These are phyloP conservation scores for Agrypnus murinus DNA, from an alignment of 2,888 invertebrate species.

Conservation along the genomic window DNA sequence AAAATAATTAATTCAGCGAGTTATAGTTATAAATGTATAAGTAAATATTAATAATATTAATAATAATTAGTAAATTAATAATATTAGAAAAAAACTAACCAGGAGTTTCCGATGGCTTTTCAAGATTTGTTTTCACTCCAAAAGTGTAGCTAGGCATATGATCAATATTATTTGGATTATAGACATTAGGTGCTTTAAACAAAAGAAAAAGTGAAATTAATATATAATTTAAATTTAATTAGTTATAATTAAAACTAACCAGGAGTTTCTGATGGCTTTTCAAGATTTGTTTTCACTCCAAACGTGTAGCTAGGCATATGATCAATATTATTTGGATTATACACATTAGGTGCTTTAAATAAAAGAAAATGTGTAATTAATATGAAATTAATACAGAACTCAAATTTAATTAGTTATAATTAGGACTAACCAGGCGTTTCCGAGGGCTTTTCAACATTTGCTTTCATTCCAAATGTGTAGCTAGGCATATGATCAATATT, in stretches of 20 bases:
- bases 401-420: neutral
- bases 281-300: conserved; percentile 74
- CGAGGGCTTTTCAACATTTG: conserved; percentile 76
- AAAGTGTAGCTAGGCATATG: conserved; percentile 80
- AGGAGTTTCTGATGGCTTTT: conserved; percentile 75
- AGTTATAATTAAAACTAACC: conserved; percentile 64
- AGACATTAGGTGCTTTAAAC: conserved; percentile 87
- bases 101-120: conserved; percentile 78
- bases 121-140: conserved; percentile 77
- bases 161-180: conserved; percentile 81
- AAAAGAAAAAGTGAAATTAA: conserved; percentile 52
- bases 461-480: conserved; percentile 83
- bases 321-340: conserved; percentile 77
- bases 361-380: conserved; percentile 30
- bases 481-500: conserved; percentile 81
- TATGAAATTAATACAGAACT: neutral
- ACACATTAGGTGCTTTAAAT: conserved; percentile 76
- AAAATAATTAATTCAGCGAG: conserved; percentile 18
- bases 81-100: conserved; percentile 68
- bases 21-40: no score
- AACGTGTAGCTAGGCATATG: conserved; percentile 78
- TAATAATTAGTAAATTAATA: conserved; percentile 8
- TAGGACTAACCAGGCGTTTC: conserved; percentile 79
- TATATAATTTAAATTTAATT: neutral
- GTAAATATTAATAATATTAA: conserved; percentile 4